Evolutionary conservation across 2,113 vertebrate genomes (phyloP).

Genomic region (Scopus umbretta): DNA sequence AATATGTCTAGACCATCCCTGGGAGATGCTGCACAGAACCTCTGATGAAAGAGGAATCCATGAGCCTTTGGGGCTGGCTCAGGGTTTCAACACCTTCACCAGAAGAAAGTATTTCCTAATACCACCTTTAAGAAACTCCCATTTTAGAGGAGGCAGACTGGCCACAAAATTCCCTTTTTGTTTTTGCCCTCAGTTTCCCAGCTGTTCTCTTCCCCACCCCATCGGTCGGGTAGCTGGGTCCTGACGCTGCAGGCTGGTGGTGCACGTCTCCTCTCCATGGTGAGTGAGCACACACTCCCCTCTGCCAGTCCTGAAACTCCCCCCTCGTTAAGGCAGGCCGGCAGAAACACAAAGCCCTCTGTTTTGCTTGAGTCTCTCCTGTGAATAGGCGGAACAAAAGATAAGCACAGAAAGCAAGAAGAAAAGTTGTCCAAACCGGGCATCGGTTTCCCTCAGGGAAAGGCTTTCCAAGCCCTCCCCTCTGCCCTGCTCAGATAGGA

Average conservation of each 20-base stretch:
- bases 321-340: slow-evolving; percentile 24
- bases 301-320: neutral
- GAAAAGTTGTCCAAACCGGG: slow-evolving; percentile 3
- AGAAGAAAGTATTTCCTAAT: neutral
- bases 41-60: neutral
- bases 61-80: neutral
- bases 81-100: neutral
- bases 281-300: slow-evolving; percentile 14
- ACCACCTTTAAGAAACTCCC: neutral
- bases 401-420: slow-evolving; percentile 14
- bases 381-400: slow-evolving; percentile 52
- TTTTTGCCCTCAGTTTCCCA: neutral
- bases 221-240: too few relatives aligned
- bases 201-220: neutral
- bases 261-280: neutral
- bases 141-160: fast-evolving
- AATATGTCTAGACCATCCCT: neutral
- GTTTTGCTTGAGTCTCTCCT: slow-evolving; percentile 39
- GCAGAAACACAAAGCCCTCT: slow-evolving; percentile 19
- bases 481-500: slow-evolving; percentile 40
- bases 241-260: neutral
- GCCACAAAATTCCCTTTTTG: neutral
- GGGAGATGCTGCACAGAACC: neutral
- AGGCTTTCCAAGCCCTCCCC: slow-evolving; percentile 38
- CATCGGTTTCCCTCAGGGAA: slow-evolving; percentile 38